A percentile compares a stretch with the other conserved stretches of the same genome.
Conservation (phyloP, 2,113 vertebrate species). For the Zosterops japonicus region DNA sequence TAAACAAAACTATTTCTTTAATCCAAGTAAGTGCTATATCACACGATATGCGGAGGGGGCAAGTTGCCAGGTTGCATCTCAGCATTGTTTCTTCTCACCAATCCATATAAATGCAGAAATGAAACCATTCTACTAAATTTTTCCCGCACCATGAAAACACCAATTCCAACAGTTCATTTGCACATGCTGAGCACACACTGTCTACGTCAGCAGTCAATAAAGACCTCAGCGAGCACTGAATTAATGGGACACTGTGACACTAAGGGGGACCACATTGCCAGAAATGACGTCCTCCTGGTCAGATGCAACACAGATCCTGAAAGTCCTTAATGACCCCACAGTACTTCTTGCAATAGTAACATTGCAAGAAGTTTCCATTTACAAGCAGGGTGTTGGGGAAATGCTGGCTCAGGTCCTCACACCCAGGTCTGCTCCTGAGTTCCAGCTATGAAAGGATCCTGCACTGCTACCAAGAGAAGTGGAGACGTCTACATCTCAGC, state of each 20-base stretch:
- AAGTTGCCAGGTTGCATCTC: not conserved
- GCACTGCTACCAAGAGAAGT: not conserved
- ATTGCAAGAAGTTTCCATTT: not conserved
- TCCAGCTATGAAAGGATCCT: not conserved
- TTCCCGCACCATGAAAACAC: not conserved
- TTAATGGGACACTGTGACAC: not conserved
- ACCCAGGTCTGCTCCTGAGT: not conserved
- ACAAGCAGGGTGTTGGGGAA: not conserved
- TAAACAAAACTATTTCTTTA: not conserved
- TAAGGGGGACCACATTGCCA: not conserved
- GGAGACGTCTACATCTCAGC: not conserved
- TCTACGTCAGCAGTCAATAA: not conserved
- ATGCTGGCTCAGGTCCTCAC: not conserved
- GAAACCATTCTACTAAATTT: not conserved
- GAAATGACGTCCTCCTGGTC: not conserved
- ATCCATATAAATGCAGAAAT: not conserved
- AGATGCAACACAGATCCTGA: not conserved
- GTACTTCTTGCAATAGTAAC: not conserved
- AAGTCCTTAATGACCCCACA: not conserved
- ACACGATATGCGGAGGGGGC: not conserved
- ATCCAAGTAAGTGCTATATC: not conserved
- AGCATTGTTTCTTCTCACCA: not conserved
- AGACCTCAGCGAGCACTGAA: not conserved
- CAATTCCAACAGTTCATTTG: not conserved
- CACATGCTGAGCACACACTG: not conserved